Conservation (phyloP, 2,113 vertebrate species). For the Callorhinus ursinus region DNA sequence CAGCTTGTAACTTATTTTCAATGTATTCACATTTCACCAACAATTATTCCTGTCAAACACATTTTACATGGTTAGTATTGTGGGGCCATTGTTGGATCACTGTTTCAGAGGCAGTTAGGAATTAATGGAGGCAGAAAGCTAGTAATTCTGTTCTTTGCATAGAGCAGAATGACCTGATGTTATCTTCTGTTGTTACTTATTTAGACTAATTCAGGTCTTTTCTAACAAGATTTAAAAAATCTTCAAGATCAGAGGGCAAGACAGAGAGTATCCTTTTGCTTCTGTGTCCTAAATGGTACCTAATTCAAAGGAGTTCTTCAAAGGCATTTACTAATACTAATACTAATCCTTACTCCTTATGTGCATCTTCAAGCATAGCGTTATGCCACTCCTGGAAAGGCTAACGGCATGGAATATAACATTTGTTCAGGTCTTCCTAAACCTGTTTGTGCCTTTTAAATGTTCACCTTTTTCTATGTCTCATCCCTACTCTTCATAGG, state of each 20-base stretch:
- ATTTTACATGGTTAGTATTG: neutral
- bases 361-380: neutral
- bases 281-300: neutral
- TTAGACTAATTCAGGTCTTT: neutral
- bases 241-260: neutral
- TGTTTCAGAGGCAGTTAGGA: constrained; percentile 36
- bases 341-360: neutral
- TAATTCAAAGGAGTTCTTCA: neutral
- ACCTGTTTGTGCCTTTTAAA: neutral
- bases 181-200: neutral
- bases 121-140: neutral
- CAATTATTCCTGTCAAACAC: neutral
- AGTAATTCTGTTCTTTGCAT: neutral
- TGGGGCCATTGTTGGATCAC: neutral
- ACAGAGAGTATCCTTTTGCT: neutral
- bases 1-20: neutral
- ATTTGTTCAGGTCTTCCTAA: neutral
- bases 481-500: neutral
- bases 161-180: neutral
- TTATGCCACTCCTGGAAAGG: neutral
- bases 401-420: neutral
- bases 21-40: neutral
- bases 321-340: neutral
- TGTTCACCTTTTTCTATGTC: neutral
- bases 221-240: neutral